Conservation (phyloP, 1,140 invertebrate species). For the Latrodectus geometricus region DNA sequence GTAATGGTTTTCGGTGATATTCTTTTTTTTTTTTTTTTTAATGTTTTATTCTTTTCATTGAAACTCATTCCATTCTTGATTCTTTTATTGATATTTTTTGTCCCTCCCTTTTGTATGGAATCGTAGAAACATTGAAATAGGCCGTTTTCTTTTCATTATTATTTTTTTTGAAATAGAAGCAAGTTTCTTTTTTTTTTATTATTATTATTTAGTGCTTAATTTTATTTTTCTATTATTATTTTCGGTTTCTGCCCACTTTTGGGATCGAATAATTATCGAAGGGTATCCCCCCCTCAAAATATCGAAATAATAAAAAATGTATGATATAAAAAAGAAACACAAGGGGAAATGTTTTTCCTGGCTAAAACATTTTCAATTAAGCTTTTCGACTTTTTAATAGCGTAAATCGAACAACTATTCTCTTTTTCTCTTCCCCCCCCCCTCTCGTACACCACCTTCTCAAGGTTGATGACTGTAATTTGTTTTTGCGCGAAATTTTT, state of each 20-base stretch:
- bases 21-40: slow-evolving; percentile 35
- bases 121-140: slow-evolving; percentile 3
- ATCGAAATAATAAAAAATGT: neutral
- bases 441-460: too few species aligned
- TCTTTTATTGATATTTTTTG: slow-evolving; percentile 43
- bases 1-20: slow-evolving; percentile 39
- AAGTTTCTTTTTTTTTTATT: slow-evolving; percentile 31
- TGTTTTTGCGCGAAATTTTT: too few species aligned
- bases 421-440: neutral
- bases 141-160: neutral
- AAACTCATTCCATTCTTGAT: neutral
- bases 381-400: slow-evolving; percentile 50
- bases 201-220: neutral
- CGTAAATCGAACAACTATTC: slow-evolving; percentile 21
- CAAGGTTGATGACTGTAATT: too few species aligned
- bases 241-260: slow-evolving; percentile 36
- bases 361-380: slow-evolving; percentile 47
- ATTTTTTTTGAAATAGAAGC: neutral
- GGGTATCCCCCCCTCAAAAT: neutral
- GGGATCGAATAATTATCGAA: slow-evolving; percentile 58
- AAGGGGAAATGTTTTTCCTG: slow-evolving; percentile 46
- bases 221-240: neutral
- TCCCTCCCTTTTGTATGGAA: slow-evolving; percentile 41
- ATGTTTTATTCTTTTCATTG: slow-evolving; percentile 45
- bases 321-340: slow-evolving; percentile 47